phyloP scores from a whole-genome alignment of 2,113 vertebrate species.

The Sigmodon hispidus region DNA sequence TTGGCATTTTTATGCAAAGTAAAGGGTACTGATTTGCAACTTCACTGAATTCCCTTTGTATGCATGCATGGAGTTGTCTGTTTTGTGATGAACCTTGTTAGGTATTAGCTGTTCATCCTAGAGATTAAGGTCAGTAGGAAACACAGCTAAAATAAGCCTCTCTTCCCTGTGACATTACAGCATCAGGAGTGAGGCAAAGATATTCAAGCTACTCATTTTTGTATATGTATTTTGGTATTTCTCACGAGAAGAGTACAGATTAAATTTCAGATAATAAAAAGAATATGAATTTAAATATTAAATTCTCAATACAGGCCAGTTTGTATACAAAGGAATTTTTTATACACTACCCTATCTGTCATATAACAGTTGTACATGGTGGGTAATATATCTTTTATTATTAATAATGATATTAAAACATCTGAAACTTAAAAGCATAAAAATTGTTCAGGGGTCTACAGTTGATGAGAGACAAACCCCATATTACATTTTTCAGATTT shows the following conservation, averaged over 20 bases:
- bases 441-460: background rate
- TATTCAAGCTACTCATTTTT: conserved; percentile 13
- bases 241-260: background rate
- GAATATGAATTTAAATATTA: conserved; percentile 9
- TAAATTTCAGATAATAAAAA: conserved; percentile 43
- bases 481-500: background rate
- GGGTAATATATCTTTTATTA: background rate
- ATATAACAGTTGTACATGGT: background rate
- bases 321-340: conserved; percentile 21
- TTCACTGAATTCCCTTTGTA: background rate
- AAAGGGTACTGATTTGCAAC: background rate
- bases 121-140: background rate
- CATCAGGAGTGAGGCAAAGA: background rate
- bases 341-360: background rate
- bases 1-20: conserved; percentile 20
- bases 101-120: background rate
- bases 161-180: background rate
- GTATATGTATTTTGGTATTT: conserved; percentile 21
- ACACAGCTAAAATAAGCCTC: background rate
- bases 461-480: background rate
- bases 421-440: background rate
- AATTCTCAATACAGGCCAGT: background rate
- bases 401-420: too few relatives aligned
- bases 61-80: background rate
- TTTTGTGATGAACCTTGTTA: background rate